Evolutionary conservation across 2,113 vertebrate species (phyloP), one percentile per base, ranked within the genome.

Genomic region (Pterocles gutturalis): DNA sequence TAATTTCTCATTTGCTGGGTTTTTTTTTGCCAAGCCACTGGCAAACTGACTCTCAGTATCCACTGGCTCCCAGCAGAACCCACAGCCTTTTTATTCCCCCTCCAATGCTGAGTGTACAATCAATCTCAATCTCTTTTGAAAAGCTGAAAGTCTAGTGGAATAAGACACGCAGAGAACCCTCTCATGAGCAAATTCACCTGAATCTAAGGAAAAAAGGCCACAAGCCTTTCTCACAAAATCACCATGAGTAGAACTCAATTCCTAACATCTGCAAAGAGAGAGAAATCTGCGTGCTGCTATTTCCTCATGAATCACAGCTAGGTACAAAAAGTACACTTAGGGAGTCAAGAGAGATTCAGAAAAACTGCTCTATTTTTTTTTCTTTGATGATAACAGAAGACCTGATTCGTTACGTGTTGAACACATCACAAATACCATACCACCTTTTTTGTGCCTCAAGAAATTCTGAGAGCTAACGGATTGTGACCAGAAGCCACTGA

Each of bases 181-280:
- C 49, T 15, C 31, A 11, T 1, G 26, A 72, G 26, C 13, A 66
- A 87, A 38, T 31, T 25, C 43, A 75, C 13, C 72, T 18, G 31
- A 41, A 54, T 36, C 73, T 5, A 43, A 69, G 54, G 14, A 17
- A 83, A 72, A 83, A 65, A 43, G 8, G 19, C 48, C 36, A 21
- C 6, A 16, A 78, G 14, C 13, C 22, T 45, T 41, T 28, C 26
- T 28, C 67, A 36, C 21, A 70, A 66, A 41, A 48, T 3, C 60
- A 41, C 16, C 20, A 11, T 0, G 1, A 71, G 49, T 2, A 65
- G 36, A 36, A 53, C 7, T 31, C 1, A 1, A 45, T 15, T 26
- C n/a, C 71, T 26, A 36, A 24, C 24, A 29, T 8, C 20, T 17
- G 11, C n/a, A 45, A 38, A 36, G 58, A 64, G 9, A 62, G 25